Percentiles rank a stretch among this genome's conserved stretches.
phyloP scores from a whole-genome alignment of 2,888 invertebrate genomes.

The Microplitis manilae region DNA sequence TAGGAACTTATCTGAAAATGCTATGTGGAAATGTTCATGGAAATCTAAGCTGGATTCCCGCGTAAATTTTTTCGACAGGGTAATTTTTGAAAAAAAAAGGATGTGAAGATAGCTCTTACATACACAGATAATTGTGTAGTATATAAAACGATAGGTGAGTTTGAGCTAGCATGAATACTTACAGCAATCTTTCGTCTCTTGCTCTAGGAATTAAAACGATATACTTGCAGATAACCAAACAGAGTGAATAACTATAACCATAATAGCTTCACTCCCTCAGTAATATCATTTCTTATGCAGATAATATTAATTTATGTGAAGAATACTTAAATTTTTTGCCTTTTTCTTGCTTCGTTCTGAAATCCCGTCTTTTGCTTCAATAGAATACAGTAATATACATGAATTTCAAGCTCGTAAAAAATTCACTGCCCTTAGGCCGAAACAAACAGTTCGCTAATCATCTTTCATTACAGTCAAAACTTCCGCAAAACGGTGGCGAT shows the following conservation, averaged over 20 bases:
- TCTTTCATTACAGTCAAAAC: constrained; percentile 55
- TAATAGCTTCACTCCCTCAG: constrained; percentile 55
- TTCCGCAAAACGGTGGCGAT: neutral
- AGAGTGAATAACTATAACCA: neutral
- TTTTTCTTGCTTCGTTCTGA: constrained; percentile 9
- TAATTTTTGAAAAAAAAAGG: neutral
- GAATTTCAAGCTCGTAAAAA: constrained; percentile 61
- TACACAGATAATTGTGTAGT: neutral
- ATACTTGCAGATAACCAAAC: neutral
- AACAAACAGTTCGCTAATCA: constrained; percentile 53
- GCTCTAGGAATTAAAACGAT: constrained; percentile 37
- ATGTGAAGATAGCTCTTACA: neutral
- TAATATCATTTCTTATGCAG: constrained; percentile 60
- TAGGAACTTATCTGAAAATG: too few relatives aligned
- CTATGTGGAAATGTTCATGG: too few relatives aligned
- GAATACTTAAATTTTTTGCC: constrained; percentile 41
- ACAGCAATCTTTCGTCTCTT: constrained; percentile 20
- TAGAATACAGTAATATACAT: constrained; percentile 62
- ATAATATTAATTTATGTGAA: constrained; percentile 65
- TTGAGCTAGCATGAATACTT: neutral
- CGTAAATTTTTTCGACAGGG: neutral
- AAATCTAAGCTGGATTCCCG: too few relatives aligned
- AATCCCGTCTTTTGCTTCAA: constrained; percentile 50
- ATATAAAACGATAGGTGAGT: neutral
- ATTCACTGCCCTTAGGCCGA: constrained; percentile 59